Evolutionary conservation across 1,140 invertebrate genomes (phyloP), one percentile per base, ranked within the genome.

Genomic region (Drosophila melanogaster): DNA sequence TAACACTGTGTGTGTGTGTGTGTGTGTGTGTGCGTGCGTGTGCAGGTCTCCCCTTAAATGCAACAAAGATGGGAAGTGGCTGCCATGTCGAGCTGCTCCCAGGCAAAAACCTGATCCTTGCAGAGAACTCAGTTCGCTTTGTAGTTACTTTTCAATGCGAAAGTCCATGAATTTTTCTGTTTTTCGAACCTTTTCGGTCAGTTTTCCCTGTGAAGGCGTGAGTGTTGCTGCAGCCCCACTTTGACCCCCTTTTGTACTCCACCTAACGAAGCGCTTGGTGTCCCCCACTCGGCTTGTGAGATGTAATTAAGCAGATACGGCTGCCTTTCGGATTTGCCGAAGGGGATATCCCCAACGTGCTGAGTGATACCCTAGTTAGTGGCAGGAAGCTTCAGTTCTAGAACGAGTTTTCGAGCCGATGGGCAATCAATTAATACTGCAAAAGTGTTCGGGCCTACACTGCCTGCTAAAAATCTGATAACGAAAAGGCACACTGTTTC

Each of bases 91-190:
- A n/a, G 51, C 56, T 22, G 33, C 56, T 47, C n/a, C 60, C 53
- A 77, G 6, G 56, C 47, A 41, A 46, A 70, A 84, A 84, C 80
- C 80, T 84, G 80, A 65, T 83, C 69, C 79, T 81, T 69, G 53
- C 40, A 8, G 44, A 73, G 74, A 81, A 74, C 60, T 59, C 22
- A 17, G 49, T 55, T 62, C 78, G 43, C 33, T 33, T 49, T 41
- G 38, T 51, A 40, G 10, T 49, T 40, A 8, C 5, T 38, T 38
- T 37, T 22, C 30, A 6, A 3, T 35, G 30, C 49, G 15, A 35
- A 62, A 62, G 54, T 62, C 51, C 35, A 59, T 26, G 17, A 26
- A 26, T 55, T 62, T 69, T 49, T 26, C 26, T 37, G 24, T 47
- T 50, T 15, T 46, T 50, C 41, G 47, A 24, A n/a, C 24, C 49